Evolutionary conservation across 2,797 vertebrate species (phyloP), one percentile per base, ranked within the genome.

Genomic region (Danio tinwini): DNA sequence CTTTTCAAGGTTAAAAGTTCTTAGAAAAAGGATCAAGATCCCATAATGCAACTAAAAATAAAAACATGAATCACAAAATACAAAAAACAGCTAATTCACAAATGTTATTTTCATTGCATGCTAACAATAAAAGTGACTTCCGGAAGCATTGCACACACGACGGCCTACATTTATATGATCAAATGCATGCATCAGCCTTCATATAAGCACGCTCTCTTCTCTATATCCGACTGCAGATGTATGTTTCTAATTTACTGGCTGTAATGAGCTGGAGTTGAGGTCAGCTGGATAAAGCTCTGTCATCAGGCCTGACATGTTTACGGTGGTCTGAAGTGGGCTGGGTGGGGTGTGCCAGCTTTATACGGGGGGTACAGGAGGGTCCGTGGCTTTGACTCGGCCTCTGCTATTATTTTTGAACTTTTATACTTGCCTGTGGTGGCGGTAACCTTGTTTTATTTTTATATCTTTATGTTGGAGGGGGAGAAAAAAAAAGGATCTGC

Each of bases 181-280:
- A 68, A 58, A 77, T 9, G 5, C 74, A 59, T 14, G 56, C 59
- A 59, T 58, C 59, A 5, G 21, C 37, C 69, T 64, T 74, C 68
- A 77, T 65, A 82, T 49, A 29, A 85, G 76, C 11, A 40, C 7
- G 19, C 14, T 73, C 59, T 71, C 76, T 70, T 82, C 82, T 72
- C 53, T 29, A 29, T 29, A 81, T 76, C 91, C 88, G 89, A 77
- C 78, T 78, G 52, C 70, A 19, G 76, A 88, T 89, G 91, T 90
- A 93, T 94, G 93, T 90, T 94, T 95, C 90, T 93, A 93, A 93
- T 95, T 94, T 93, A 90, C 88, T 86, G 88, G 87, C 83, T 93
- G 92, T 94, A 94, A 94, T 94, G 93, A 94, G 93, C 91, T 93
- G 92, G 90, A 94, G 90, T 94, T 94, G 93, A 94, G 93, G 93